Evolutionary conservation across 1,140 invertebrate species (phyloP).

Genomic region (Bactericera cockerelli): DNA sequence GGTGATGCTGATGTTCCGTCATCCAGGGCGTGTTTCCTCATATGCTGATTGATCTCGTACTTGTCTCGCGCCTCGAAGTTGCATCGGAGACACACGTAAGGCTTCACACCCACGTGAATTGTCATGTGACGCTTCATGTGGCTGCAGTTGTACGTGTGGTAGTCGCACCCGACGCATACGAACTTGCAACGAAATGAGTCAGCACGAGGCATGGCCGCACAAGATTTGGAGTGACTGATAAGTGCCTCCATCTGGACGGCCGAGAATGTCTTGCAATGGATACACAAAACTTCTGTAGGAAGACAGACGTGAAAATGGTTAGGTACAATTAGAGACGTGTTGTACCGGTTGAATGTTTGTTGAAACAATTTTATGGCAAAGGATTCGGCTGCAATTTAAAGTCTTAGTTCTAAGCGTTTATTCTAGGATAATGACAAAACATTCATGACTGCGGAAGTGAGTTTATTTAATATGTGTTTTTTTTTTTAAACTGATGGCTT

Average conservation of each 20-base stretch:
- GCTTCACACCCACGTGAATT: slow-evolving; percentile 54
- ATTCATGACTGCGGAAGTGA: too few relatives aligned
- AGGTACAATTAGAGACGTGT: too few relatives aligned
- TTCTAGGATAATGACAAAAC: too few relatives aligned
- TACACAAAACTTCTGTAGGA: neutral
- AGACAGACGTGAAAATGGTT: too few relatives aligned
- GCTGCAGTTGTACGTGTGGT: slow-evolving; percentile 22
- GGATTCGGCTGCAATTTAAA: too few relatives aligned
- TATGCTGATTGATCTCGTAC: neutral
- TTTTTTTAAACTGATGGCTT: too few relatives aligned
- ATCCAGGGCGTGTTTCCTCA: neutral
- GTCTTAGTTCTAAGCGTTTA: too few relatives aligned
- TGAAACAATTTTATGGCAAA: too few relatives aligned
- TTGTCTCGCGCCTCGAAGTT: neutral
- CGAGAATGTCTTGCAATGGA: neutral
- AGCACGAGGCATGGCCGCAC: neutral
- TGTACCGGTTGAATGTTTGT: too few relatives aligned
- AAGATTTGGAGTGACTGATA: neutral
- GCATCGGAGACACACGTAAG: slow-evolving; percentile 41
- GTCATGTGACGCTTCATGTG: slow-evolving; percentile 44
- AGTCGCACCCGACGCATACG: neutral
- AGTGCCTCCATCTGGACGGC: neutral
- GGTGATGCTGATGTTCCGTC: too few relatives aligned
- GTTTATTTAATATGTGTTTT: too few relatives aligned
- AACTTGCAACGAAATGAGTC: neutral